Evolutionary conservation across 2,797 vertebrate genomes (phyloP).

Genomic region (Aplochiton taeniatus): DNA sequence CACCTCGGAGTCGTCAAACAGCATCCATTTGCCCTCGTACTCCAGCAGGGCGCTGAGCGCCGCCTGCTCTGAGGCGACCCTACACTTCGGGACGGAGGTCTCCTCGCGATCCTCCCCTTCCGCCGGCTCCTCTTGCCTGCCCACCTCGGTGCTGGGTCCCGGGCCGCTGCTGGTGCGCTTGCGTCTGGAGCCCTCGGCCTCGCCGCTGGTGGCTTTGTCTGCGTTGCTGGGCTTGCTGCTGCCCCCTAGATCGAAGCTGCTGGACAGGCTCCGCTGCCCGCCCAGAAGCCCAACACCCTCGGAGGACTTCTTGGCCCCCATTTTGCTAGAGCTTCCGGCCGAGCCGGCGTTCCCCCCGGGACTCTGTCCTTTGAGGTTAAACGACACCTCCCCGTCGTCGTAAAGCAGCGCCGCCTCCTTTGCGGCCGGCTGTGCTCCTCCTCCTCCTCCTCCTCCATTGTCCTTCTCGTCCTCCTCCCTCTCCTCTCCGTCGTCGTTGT

Average conservation of each 20-base stretch:
- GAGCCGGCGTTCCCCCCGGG: background rate
- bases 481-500: conserved; percentile 37
- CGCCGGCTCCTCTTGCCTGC: conserved; percentile 48
- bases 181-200: conserved; percentile 60
- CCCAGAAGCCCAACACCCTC: conserved; percentile 90
- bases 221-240: conserved; percentile 72
- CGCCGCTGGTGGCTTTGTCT: conserved; percentile 68
- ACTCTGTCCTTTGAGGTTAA: conserved; percentile 71
- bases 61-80: conserved; percentile 42
- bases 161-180: conserved; percentile 49
- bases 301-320: conserved; percentile 81
- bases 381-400: conserved; percentile 83
- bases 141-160: conserved; percentile 45
- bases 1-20: conserved; percentile 97
- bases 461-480: conserved; percentile 36
- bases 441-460: conserved; percentile 56
- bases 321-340: conserved; percentile 63
- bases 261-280: conserved; percentile 88
- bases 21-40: conserved; percentile 95
- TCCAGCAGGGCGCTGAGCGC: conserved; percentile 76
- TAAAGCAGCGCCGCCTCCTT: conserved; percentile 80
- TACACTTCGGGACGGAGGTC: background rate
- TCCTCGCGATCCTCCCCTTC: conserved; percentile 18
- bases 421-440: conserved; percentile 61
- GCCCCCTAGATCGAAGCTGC: conserved; percentile 79